phyloP scores from a whole-genome alignment of 2,113 vertebrate species.

The Brevimyrus niger region DNA sequence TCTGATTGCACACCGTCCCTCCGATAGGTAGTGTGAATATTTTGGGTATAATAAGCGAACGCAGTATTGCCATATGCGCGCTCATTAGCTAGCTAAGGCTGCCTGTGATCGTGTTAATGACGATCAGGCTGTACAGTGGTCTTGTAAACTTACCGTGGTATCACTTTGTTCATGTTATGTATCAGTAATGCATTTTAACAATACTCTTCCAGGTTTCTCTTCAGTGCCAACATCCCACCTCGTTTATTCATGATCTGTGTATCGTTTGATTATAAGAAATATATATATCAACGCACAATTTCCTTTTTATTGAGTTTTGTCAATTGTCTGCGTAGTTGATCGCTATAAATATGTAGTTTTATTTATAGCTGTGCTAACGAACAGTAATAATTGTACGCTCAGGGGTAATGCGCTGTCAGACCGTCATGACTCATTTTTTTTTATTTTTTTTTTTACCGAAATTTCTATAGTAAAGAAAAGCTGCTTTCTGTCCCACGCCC shows the following conservation, averaged over 20 bases:
- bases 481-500: slow-evolving; percentile 1
- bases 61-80: not conserved
- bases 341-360: not conserved
- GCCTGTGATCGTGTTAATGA: not conserved
- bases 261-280: not conserved
- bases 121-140: not conserved
- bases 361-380: not conserved
- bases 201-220: not conserved
- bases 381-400: not conserved
- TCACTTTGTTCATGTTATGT: not conserved
- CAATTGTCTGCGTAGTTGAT: not conserved
- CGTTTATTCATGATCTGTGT: not conserved
- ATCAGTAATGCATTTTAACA: not conserved
- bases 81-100: not conserved
- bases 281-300: not conserved
- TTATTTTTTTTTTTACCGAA: too few species aligned
- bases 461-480: not conserved
- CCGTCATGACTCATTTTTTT: not conserved
- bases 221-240: not conserved
- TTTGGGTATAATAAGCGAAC: not conserved
- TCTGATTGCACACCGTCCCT: not conserved
- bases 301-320: not conserved
- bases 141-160: not conserved
- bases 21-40: not conserved
- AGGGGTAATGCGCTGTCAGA: not conserved